These are phyloP conservation scores for Poeciliopsis turneri DNA, from an alignment of 2,797 vertebrate species.

Conservation along the genomic window DNA sequence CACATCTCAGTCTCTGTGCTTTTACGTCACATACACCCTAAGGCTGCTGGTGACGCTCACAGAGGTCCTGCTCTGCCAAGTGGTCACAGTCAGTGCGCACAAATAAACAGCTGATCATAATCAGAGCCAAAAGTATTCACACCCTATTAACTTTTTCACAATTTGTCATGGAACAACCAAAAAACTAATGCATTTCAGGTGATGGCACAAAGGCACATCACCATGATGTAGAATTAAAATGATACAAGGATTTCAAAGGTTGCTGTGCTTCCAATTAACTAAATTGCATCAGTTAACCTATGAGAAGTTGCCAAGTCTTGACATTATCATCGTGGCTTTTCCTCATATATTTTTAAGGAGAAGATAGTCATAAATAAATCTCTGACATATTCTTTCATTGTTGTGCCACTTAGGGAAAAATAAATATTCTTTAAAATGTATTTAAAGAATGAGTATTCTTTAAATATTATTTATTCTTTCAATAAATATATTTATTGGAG, in stretches of 20 bases:
- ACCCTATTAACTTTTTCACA: constrained; percentile 9
- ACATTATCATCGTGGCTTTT: too few relatives aligned
- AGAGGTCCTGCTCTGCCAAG: constrained; percentile 45
- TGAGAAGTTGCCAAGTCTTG: too few relatives aligned
- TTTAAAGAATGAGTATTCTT: too few relatives aligned
- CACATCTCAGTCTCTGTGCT: constrained; percentile 39
- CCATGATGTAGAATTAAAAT: background rate
- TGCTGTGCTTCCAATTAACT: too few relatives aligned
- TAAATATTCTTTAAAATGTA: too few relatives aligned
- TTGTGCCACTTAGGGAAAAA: too few relatives aligned
- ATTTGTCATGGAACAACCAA: constrained; percentile 21
- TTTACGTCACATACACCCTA: constrained; percentile 61
- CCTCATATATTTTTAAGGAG: too few relatives aligned
- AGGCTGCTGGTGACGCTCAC: constrained; percentile 24
- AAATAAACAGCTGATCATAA: constrained; percentile 56
- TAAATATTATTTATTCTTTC: too few relatives aligned
- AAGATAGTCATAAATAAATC: too few relatives aligned
- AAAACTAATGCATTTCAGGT: background rate
- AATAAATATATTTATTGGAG: too few relatives aligned
- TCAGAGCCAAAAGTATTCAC: constrained; percentile 20
- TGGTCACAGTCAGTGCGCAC: constrained; percentile 13
- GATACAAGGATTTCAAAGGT: background rate
- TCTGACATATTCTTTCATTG: too few relatives aligned
- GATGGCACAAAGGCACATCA: background rate
- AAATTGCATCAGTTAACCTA: too few relatives aligned